Evolutionary conservation across 2,888 invertebrate species (phyloP), one percentile per base, ranked within the genome.

Genomic region (Oxycera nigricornis): DNA sequence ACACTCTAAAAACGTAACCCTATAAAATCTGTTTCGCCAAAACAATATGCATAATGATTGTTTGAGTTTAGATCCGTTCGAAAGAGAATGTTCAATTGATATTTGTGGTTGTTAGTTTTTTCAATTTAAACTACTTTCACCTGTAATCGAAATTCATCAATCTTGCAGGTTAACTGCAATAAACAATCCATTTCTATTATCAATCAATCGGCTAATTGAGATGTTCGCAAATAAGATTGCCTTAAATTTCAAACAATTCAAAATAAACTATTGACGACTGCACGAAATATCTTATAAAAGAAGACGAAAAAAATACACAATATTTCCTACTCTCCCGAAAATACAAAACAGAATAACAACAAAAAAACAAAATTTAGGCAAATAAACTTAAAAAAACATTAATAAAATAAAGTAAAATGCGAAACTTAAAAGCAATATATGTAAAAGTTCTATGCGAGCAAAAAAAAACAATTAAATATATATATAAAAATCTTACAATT

Each of bases 201-300:
- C n/a, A n/a, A n/a, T n/a, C n/a, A n/a, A n/a, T n/a, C n/a, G n/a
- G n/a, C n/a, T n/a, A n/a, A n/a, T n/a, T n/a, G n/a, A n/a, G n/a
- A n/a, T n/a, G n/a, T n/a, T n/a, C n/a, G n/a, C n/a, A n/a, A n/a
- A 46, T 14, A 46, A 7, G 6, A 46, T 46, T 46, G 46, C 17
- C 46, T 46, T 46, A 46, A 46, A 46, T 46, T 46, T 46, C 46
- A n/a, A n/a, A 46, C 46, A 46, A 46, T 46, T 46, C 46, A 46
- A n/a, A n/a, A n/a, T n/a, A n/a, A n/a, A n/a, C 46, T 3, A 46
- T 46, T 46, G n/a, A 46, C 46, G 46, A 17, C n/a, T 46, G 35
- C n/a, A n/a, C 35, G 46, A 17, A 46, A 46, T 3, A 46, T 14
- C 14, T 46, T 46, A 46, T 7, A 46, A 7, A 46, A 46, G 17